Conservation (phyloP, 2,888 invertebrate species). For the Ophioninae sp. region DNA sequence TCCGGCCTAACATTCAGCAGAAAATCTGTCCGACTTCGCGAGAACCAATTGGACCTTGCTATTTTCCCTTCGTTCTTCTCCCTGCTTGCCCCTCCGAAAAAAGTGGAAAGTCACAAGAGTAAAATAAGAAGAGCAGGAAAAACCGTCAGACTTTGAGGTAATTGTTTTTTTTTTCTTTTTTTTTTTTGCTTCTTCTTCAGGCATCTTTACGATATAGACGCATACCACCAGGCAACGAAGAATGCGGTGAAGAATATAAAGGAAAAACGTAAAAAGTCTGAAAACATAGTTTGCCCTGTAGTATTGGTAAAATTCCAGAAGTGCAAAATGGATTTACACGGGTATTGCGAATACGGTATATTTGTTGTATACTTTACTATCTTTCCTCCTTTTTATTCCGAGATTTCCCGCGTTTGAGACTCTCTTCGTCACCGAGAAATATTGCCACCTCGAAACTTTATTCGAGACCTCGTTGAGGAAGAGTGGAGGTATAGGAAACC, state of each 20-base stretch:
- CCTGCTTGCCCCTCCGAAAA: constrained; percentile 12
- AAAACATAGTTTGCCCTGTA: background rate
- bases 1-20: constrained; percentile 5
- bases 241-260: background rate
- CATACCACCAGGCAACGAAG: background rate
- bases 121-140: background rate
- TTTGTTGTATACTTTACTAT: constrained; percentile 16
- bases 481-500: background rate
- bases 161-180: background rate
- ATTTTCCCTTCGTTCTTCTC: background rate
- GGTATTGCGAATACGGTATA: constrained; percentile 5
- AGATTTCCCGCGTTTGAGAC: background rate
- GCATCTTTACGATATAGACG: background rate
- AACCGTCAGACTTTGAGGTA: background rate
- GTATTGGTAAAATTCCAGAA: constrained; percentile 5
- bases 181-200: background rate
- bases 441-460: constrained; percentile 7
- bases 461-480: constrained; percentile 11
- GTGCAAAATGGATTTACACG: background rate
- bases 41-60: constrained; percentile 25
- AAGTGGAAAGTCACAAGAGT: background rate
- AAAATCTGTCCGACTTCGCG: constrained; percentile 11
- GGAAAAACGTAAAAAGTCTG: background rate
- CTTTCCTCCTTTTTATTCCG: constrained; percentile 4
- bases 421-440: background rate